Conservation (phyloP, 2,797 vertebrate genomes). For the Muraenolepis orangiensis region DNA sequence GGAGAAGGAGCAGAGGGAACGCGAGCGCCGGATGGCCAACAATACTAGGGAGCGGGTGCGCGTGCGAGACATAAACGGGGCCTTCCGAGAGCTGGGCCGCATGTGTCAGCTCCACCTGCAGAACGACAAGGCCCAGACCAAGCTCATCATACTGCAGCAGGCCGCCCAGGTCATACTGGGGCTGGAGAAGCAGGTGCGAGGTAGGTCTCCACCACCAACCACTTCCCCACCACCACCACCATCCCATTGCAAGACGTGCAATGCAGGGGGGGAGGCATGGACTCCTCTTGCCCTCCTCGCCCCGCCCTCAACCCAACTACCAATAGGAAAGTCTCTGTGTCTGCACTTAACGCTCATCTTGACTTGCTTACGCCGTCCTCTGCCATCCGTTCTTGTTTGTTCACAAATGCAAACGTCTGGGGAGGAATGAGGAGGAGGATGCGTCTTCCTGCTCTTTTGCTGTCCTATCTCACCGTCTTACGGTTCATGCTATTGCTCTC, state of each 20-base stretch:
- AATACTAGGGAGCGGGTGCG: slow-evolving; percentile 96
- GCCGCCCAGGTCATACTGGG: slow-evolving; percentile 98
- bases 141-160: slow-evolving; percentile 98
- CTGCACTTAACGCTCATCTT: background rate
- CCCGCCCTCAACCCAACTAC: background rate
- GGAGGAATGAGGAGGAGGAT: slow-evolving; percentile 53
- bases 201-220: slow-evolving; percentile 75
- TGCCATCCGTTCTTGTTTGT: background rate
- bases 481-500: slow-evolving; percentile 35
- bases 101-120: slow-evolving; percentile 98
- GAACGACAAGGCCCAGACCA: slow-evolving; percentile 99
- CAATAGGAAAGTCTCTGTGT: background rate
- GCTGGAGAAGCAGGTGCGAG: slow-evolving; percentile 99
- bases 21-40: slow-evolving; percentile 95
- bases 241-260: background rate
- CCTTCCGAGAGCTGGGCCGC: slow-evolving; percentile 98
- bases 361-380: background rate
- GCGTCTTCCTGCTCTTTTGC: slow-evolving; percentile 54
- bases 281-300: background rate
- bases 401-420: slow-evolving; percentile 7
- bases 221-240: background rate
- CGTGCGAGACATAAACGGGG: slow-evolving; percentile 98
- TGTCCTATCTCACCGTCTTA: slow-evolving; percentile 26
- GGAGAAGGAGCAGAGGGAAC: slow-evolving; percentile 98
- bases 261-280: background rate